phyloP scores from a whole-genome alignment of 2,797 vertebrate genomes.

The Acanthurus leucopareius region DNA sequence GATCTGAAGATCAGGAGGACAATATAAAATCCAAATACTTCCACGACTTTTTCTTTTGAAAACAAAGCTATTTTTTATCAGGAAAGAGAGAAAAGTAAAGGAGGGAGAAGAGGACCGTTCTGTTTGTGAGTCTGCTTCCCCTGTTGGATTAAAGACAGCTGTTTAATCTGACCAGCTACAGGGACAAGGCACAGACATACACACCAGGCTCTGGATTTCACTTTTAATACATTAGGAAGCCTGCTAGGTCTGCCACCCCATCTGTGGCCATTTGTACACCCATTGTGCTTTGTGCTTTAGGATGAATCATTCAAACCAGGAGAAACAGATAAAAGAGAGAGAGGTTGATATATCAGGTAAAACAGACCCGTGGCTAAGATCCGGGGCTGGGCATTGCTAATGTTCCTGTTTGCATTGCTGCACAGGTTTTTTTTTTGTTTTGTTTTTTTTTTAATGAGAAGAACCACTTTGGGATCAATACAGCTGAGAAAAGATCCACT shows the following conservation, averaged over 20 bases:
- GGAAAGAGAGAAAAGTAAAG: background rate
- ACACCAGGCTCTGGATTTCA: slow-evolving; percentile 77
- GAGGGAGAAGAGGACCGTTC: slow-evolving; percentile 39
- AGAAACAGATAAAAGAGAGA: slow-evolving; percentile 26
- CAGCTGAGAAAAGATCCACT: slow-evolving; percentile 55
- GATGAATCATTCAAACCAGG: slow-evolving; percentile 63
- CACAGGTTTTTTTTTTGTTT: slow-evolving; percentile 40
- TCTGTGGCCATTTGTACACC: slow-evolving; percentile 85
- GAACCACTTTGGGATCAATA: slow-evolving; percentile 68
- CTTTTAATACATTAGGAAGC: slow-evolving; percentile 87
- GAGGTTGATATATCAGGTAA: slow-evolving; percentile 37
- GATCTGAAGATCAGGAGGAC: slow-evolving; percentile 1
- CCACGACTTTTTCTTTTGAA: slow-evolving; percentile 1
- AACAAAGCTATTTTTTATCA: slow-evolving; percentile 15
- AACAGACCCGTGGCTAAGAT: slow-evolving; percentile 47
- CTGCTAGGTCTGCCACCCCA: slow-evolving; percentile 77
- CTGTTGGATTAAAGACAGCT: slow-evolving; percentile 86
- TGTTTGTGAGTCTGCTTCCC: slow-evolving; percentile 71
- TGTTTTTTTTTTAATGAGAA: no score
- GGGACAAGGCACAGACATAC: slow-evolving; percentile 74
- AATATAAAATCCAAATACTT: background rate
- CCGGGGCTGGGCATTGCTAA: slow-evolving; percentile 2
- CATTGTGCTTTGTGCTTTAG: slow-evolving; percentile 72
- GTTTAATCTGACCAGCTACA: slow-evolving; percentile 88
- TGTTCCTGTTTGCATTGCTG: slow-evolving; percentile 25